Evolutionary conservation across 2,113 vertebrate species (phyloP), one percentile per base, ranked within the genome.

Genomic region (Solea solea): DNA sequence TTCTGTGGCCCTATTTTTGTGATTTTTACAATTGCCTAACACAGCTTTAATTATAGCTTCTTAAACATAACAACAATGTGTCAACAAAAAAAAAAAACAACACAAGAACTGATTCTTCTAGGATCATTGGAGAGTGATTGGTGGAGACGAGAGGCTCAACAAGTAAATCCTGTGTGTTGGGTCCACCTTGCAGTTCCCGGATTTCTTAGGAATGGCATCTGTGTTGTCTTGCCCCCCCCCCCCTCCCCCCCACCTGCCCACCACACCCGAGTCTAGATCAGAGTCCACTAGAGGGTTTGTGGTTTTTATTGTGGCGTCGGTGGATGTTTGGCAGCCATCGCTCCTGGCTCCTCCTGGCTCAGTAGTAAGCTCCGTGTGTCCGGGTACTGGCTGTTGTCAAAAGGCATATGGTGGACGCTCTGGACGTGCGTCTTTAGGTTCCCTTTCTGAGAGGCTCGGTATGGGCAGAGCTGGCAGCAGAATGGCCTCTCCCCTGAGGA

Each of bases 371-470:
- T 84, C 70, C 85, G 28, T 44, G 67, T 27, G 46, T 83, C 86
- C 0, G 85, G 93, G 64, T 84, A 82, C 86, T 86, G 92, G 83
- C 57, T 83, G 83, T 93, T 89, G 84, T 92, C 90, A 67, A 90
- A 88, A 88, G 94, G 93, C 80, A 88, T 78, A 57, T 69, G 74
- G 87, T 92, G 90, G 63, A 87, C 93, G 60, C 69, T 91, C 76
- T 87, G 94, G 64, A 90, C 85, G 28, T 69, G 79, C 0, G 92
- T 91, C 91, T 95, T 93, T 93, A 95, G 93, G 94, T 95, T 93
- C 94, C 95, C 94, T 96, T 96, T 93, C 93, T 94, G 91, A 95
- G 94, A 92, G 91, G 96, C 94, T 95, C 95, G 84, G 92, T 95
- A 89, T 91, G 95, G 93, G 89, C 82, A 80, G 94, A 79, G 84